phyloP scores from a whole-genome alignment of 1,140 invertebrate species.

The Ectropis grisescens region DNA sequence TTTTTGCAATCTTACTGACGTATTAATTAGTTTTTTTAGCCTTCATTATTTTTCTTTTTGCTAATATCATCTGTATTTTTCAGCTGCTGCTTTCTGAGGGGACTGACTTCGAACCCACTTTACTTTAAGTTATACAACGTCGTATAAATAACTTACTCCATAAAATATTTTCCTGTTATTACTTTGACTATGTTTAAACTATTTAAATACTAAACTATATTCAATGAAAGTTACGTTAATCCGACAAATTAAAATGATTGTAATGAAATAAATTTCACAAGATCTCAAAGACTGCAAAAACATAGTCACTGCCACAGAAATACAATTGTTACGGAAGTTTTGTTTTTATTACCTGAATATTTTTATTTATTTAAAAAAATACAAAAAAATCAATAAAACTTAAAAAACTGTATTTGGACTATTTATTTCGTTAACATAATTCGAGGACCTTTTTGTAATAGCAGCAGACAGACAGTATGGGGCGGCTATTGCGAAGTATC shows the following conservation, averaged over 20 bases:
- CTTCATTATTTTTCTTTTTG: too few species aligned
- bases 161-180: slow-evolving; percentile 29
- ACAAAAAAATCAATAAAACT: slow-evolving; percentile 48
- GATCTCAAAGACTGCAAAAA: slow-evolving; percentile 63
- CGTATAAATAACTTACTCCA: slow-evolving; percentile 15
- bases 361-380: slow-evolving; percentile 56
- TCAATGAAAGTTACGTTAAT: slow-evolving; percentile 6
- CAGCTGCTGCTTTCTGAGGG: slow-evolving; percentile 62
- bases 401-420: too few species aligned
- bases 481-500: too few species aligned
- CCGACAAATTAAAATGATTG: neutral
- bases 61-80: too few species aligned
- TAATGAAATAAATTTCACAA: slow-evolving; percentile 29
- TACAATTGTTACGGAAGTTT: slow-evolving; percentile 50
- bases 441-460: too few species aligned
- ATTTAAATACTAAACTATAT: slow-evolving; percentile 15
- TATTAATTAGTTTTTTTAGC: too few species aligned
- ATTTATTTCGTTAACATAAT: too few species aligned
- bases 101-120: slow-evolving; percentile 29
- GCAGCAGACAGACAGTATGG: too few species aligned
- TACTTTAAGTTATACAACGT: slow-evolving; percentile 37
- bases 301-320: slow-evolving; percentile 61
- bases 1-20: too few species aligned
- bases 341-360: slow-evolving; percentile 54
- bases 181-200: slow-evolving; percentile 63